These are phyloP conservation scores for Fundulus diaphanus DNA, from an alignment of 2,797 vertebrate species.

Conservation along the genomic window DNA sequence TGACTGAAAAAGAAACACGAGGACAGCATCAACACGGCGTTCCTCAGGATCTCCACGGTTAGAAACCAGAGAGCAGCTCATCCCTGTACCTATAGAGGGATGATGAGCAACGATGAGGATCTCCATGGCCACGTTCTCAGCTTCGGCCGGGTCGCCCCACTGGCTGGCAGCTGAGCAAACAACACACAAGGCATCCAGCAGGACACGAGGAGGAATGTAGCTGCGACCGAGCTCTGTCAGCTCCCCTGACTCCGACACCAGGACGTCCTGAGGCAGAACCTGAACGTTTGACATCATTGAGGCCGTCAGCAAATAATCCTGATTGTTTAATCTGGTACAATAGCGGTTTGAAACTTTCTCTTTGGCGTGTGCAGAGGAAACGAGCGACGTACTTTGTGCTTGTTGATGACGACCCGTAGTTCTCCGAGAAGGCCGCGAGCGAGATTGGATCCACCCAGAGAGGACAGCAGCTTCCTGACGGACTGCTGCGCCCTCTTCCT, in stretches of 20 bases:
- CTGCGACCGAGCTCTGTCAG: slow-evolving; percentile 86
- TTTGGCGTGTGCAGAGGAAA: neutral
- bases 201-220: slow-evolving; percentile 85
- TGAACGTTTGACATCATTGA: slow-evolving; percentile 48
- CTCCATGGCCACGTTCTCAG: slow-evolving; percentile 89
- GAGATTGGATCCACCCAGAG: slow-evolving; percentile 86
- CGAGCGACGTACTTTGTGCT: slow-evolving; percentile 86
- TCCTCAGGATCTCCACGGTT: neutral
- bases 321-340: neutral
- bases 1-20: slow-evolving; percentile 70
- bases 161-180: slow-evolving; percentile 86
- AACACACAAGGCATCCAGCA: slow-evolving; percentile 87
- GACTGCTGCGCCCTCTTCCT: slow-evolving; percentile 90
- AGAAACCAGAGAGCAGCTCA: neutral
- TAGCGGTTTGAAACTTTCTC: neutral
- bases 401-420: slow-evolving; percentile 86
- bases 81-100: slow-evolving; percentile 88
- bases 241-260: slow-evolving; percentile 88
- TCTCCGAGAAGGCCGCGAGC: slow-evolving; percentile 91
- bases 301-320: neutral
- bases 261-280: slow-evolving; percentile 86
- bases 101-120: slow-evolving; percentile 90
- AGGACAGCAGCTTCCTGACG: slow-evolving; percentile 89
- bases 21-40: neutral
- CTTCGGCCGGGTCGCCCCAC: slow-evolving; percentile 82